Evolutionary conservation across 2,888 invertebrate species (phyloP), one percentile per base, ranked within the genome.

Genomic region (Candidula unifasciata): DNA sequence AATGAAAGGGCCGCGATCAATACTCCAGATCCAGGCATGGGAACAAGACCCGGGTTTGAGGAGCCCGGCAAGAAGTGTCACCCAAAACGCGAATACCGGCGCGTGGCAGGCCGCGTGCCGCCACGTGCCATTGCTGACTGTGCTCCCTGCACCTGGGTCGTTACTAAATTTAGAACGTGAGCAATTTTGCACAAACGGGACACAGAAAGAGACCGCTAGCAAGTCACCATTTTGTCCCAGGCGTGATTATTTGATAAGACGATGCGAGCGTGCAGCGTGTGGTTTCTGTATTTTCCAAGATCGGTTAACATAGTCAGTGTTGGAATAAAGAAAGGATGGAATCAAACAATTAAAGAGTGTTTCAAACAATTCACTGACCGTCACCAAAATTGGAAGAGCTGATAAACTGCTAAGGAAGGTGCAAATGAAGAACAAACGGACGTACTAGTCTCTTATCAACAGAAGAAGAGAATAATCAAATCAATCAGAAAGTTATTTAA

Each of bases 61-160:
- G 57, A 71, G 71, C 33, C 71, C 57, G 21, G 57, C 74, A 27
- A 60, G 44, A 44, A 64, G 74, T 74, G 74, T 82, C 82, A 64
- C 60, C 27, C 35, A 37, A 37, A 54, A 54, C 60, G 74, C 74
- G 64, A 73, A 74, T 82, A 71, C 83, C 83, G 71, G 83, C 78
- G 60, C 78, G 83, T 84, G 84, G 76, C 77, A 74, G 64, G 37
- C 2, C 82, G 82, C 82, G 82, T 82, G 82, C 82, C 82, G 82
- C 74, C 82, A 74, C 82, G 82, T 82, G 82, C 82, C 82, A 33
- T 27, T 27, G 37, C 74, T 74, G 69, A 64, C 57, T 74, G 79
- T 27, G 64, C 44, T 74, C 8, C 71, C 82, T 52, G 82, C 82
- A 82, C 82, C 82, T 82, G 82, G 82, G 44, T 74, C 33, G 82